Percentiles rank a stretch among this genome's conserved stretches.
Evolutionary conservation across 2,797 vertebrate genomes (phyloP).

Genomic region (Aratinga solstitialis): DNA sequence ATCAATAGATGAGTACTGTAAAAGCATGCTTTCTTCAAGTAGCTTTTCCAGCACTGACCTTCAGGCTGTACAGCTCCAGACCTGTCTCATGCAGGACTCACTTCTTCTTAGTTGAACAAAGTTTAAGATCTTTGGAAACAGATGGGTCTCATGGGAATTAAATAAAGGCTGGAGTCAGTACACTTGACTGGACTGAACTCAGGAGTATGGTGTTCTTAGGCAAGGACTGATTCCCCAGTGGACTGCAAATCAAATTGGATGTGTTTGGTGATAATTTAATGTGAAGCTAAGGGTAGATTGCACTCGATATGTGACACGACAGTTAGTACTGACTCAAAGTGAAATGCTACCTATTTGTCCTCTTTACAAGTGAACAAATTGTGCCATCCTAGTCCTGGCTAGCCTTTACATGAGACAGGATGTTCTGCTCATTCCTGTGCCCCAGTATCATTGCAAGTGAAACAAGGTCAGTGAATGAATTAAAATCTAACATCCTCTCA

Average conservation of each 20-base stretch:
- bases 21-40: not conserved
- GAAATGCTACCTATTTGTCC: not conserved
- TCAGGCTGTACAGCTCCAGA: not conserved
- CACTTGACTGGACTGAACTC: not conserved
- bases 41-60: not conserved
- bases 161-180: not conserved
- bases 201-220: not conserved
- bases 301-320: not conserved
- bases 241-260: not conserved
- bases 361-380: not conserved
- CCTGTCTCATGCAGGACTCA: not conserved
- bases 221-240: not conserved
- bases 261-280: not conserved
- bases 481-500: not conserved
- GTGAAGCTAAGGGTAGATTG: not conserved
- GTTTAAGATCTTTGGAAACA: not conserved
- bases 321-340: not conserved
- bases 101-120: not conserved
- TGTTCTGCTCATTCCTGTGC: not conserved
- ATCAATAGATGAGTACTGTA: not conserved
- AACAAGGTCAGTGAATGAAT: constrained; percentile 17
- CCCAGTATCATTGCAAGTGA: not conserved
- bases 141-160: not conserved
- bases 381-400: not conserved
- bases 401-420: not conserved